Conservation (phyloP, 1,140 invertebrate species). For the Agrypnia vestita region DNA sequence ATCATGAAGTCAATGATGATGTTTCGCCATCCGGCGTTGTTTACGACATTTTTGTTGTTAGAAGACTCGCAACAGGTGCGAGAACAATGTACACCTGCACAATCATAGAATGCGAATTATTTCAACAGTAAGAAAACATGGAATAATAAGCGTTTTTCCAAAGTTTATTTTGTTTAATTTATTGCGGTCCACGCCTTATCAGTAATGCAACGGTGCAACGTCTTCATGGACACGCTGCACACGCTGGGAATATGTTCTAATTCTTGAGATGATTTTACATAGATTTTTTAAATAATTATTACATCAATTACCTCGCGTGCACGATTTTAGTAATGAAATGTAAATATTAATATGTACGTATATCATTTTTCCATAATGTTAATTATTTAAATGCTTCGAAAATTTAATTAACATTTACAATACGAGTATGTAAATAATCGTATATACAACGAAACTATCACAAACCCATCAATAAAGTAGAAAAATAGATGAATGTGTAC, state of each 20-base stretch:
- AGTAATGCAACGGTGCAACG: constrained; percentile 7
- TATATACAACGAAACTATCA: too few relatives aligned
- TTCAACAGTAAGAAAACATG: constrained; percentile 39
- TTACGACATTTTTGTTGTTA: constrained; percentile 49
- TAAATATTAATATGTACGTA: too few relatives aligned
- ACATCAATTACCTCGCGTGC: too few relatives aligned
- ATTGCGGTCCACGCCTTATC: background rate
- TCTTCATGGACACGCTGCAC: background rate
- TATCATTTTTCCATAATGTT: too few relatives aligned
- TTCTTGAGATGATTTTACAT: too few relatives aligned
- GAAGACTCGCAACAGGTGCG: constrained; percentile 37
- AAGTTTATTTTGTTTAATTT: constrained; percentile 15
- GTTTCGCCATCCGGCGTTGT: constrained; percentile 23
- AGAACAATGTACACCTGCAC: constrained; percentile 32
- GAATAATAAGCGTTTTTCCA: constrained; percentile 43
- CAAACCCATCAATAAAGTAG: too few relatives aligned
- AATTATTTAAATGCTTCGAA: too few relatives aligned
- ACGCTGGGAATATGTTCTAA: constrained; percentile 1
- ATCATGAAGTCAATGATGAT: constrained; percentile 38
- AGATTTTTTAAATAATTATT: too few relatives aligned
- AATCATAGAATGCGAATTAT: constrained; percentile 49
- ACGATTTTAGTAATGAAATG: too few relatives aligned
- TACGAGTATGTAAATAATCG: too few relatives aligned
- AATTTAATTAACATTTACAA: too few relatives aligned
- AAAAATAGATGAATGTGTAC: too few relatives aligned